Conservation (phyloP, 2,888 invertebrate species). For the Cactoblastis cactorum region DNA sequence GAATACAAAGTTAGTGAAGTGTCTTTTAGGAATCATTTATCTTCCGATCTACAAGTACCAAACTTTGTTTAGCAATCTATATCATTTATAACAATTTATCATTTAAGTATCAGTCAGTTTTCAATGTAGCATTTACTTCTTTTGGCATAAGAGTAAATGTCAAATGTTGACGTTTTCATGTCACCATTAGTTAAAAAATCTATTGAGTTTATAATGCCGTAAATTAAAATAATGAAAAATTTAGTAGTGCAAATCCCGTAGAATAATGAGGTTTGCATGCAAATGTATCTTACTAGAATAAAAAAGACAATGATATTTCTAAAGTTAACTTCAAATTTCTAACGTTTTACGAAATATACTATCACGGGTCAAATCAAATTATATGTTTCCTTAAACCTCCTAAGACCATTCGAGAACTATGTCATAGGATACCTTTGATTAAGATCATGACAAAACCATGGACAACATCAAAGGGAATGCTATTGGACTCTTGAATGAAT, state of each 20-base stretch:
- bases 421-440: background rate
- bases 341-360: too few relatives aligned
- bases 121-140: background rate
- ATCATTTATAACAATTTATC: slow-evolving; percentile 7
- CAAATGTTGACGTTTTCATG: background rate
- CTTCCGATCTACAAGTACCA: slow-evolving; percentile 5
- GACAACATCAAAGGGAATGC: background rate
- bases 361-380: too few relatives aligned
- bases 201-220: too few relatives aligned
- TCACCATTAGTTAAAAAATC: background rate
- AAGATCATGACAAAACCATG: background rate
- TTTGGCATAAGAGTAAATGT: background rate
- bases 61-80: slow-evolving; percentile 9
- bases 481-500: slow-evolving; percentile 3
- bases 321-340: too few relatives aligned
- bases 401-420: too few relatives aligned
- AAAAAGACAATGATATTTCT: too few relatives aligned
- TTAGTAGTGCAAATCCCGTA: too few relatives aligned
- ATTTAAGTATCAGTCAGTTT: background rate
- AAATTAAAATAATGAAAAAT: too few relatives aligned
- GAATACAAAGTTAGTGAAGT: slow-evolving; percentile 11
- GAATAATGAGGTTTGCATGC: too few relatives aligned
- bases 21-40: slow-evolving; percentile 10
- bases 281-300: too few relatives aligned
- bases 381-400: too few relatives aligned